phyloP scores from a whole-genome alignment of 2,113 vertebrate genomes.

The Arvicanthis niloticus region DNA sequence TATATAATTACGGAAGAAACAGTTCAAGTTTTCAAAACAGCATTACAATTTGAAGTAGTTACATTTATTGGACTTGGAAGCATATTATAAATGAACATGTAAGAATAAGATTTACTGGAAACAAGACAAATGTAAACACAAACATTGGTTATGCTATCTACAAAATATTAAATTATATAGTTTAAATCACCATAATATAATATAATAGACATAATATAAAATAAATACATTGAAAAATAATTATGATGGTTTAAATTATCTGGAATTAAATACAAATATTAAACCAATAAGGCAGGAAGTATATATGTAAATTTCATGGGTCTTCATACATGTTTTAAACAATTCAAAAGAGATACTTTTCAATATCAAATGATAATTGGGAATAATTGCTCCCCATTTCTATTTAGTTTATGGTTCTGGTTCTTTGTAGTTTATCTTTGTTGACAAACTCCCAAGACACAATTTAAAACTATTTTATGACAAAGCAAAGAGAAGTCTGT shows the following conservation, averaged over 20 bases:
- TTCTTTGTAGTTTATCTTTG: neutral
- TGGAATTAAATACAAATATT: neutral
- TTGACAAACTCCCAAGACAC: neutral
- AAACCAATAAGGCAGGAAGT: neutral
- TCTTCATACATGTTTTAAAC: neutral
- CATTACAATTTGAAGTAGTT: neutral
- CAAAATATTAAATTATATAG: neutral
- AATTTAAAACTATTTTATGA: neutral
- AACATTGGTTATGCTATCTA: neutral
- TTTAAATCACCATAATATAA: neutral
- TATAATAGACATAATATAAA: neutral
- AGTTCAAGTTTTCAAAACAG: neutral
- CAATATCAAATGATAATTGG: neutral
- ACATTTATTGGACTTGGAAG: neutral
- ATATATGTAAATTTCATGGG: neutral
- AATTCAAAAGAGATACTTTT: neutral
- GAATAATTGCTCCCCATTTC: neutral
- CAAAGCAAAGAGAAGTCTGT: neutral
- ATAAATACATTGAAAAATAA: neutral
- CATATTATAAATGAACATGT: conserved; percentile 6
- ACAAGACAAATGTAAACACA: neutral
- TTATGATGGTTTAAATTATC: neutral
- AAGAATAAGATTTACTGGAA: neutral
- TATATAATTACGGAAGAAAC: neutral
- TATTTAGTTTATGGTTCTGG: neutral